Base-by-base conservation (phyloP, 2,888 invertebrate genomes). In the Idaea dimidiata region DNA sequence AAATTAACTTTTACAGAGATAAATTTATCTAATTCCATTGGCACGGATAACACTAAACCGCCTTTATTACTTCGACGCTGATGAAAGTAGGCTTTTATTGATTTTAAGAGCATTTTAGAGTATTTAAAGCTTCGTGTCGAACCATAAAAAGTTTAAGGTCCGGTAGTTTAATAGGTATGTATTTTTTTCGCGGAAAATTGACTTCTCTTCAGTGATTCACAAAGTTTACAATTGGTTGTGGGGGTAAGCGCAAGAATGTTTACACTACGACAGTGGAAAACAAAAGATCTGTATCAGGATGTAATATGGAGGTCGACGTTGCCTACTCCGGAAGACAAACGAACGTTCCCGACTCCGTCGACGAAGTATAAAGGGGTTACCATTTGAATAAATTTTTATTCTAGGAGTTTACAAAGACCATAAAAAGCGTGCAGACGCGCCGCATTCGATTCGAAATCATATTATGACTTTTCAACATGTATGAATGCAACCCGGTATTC, bases 81-180 rank as follows among this genome's bases (percentile, higher is more conserved):
- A 88, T 88, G 87, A 87, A 88, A 88, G 83, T 87, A 89, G 87
- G 82, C 80, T 73, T 89, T 90, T 89, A 91, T 89, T 89, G 89
- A 89, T 88, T 89, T 89, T 88, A 87, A 88, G 85, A 82, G 82
- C 83, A 82, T 88, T 88, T 85, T 75, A 83, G 84, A 87, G 87
- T 86, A 87, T 90, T 91, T 87, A 86, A 86, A 83, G 84, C 82
- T 82, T 83, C 82, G 80, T 83, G 79, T 82, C 78, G 81, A 72
- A 75, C 73, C 80, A 82, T 89, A 86, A 89, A 87, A 88, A 86
- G 78, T 86, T 86, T 86, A 83, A 84, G 80, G 81, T 78, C 75
- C 77, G 74, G 78, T 80, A 84, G 83, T 84, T 56, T 85, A 84
- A 87, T 85, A 82, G 83, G 76, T 72, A 77, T 76, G 5, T 24